A percentile compares a stretch with the other conserved stretches of the same genome.
phyloP scores from a whole-genome alignment of 2,113 vertebrate species.

The Columbina picui region DNA sequence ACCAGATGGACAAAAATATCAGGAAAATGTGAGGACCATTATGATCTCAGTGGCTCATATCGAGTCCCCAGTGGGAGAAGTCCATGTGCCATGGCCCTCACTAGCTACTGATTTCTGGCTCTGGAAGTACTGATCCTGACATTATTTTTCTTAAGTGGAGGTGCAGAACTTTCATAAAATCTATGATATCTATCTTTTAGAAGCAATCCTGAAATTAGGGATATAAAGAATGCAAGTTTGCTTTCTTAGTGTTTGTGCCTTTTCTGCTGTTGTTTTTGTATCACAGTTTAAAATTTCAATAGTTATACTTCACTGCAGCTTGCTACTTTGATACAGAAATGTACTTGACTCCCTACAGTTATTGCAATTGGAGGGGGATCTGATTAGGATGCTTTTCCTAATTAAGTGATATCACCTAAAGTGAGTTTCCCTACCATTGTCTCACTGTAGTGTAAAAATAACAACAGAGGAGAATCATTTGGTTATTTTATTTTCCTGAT shows the following conservation, averaged over 20 bases:
- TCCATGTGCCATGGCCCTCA: background rate
- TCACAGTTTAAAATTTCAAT: slow-evolving; percentile 72
- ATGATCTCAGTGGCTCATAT: background rate
- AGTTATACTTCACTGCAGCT: slow-evolving; percentile 77
- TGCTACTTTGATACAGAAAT: slow-evolving; percentile 76
- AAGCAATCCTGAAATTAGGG: background rate
- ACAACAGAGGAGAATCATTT: slow-evolving; percentile 78
- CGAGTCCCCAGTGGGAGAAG: background rate
- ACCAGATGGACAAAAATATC: background rate
- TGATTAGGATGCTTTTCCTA: slow-evolving; percentile 84
- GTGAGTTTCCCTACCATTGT: slow-evolving; percentile 80
- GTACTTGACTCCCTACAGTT: slow-evolving; percentile 82
- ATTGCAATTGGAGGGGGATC: slow-evolving; percentile 79
- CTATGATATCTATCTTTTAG: background rate
- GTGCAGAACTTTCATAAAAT: background rate
- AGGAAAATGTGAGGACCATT: background rate
- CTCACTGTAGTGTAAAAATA: slow-evolving; percentile 75
- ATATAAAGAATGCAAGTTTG: background rate
- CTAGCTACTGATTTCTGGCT: background rate
- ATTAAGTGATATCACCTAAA: slow-evolving; percentile 84
- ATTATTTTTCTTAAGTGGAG: background rate
- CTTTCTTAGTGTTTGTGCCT: slow-evolving; percentile 21
- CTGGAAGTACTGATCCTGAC: background rate
- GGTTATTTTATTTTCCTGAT: slow-evolving; percentile 79
- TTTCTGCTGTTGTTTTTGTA: slow-evolving; percentile 70